A percentile compares a stretch with the other conserved stretches of the same genome.
Conservation (phyloP, 53 echinoderm and acorn worm species). For the Stichopus horrens region DNA sequence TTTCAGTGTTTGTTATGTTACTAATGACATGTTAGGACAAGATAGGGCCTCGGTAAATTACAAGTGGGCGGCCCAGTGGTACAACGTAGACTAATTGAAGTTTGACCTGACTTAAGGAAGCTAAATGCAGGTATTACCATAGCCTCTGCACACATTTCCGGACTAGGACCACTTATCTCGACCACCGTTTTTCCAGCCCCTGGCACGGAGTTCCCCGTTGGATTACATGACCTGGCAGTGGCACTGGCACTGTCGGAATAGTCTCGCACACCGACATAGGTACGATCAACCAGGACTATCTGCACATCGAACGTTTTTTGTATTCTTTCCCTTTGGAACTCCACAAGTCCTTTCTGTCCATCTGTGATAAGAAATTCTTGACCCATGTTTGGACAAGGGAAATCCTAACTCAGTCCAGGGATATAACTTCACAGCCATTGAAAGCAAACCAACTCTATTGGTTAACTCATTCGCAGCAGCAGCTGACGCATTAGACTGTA, state of each 20-base stretch:
- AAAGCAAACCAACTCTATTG: not conserved
- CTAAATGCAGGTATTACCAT: not conserved
- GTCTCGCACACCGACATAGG: not conserved
- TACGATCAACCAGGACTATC: slow-evolving; percentile 30
- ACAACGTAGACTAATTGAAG: too few species aligned
- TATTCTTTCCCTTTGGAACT: slow-evolving; percentile 37
- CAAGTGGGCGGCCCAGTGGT: too few species aligned
- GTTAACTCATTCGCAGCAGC: not conserved
- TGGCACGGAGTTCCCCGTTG: not conserved
- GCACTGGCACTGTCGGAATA: not conserved
- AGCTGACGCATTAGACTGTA: too few species aligned
- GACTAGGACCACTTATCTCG: slow-evolving; percentile 15
- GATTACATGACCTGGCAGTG: not conserved
- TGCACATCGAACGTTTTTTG: slow-evolving; percentile 13
- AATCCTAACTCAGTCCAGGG: not conserved
- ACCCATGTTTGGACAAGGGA: slow-evolving; percentile 11
- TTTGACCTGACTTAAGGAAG: too few species aligned
- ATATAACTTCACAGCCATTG: not conserved
- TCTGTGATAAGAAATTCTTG: slow-evolving; percentile 26
- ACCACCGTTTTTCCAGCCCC: not conserved
- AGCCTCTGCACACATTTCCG: slow-evolving; percentile 11
- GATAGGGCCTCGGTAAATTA: too few species aligned
- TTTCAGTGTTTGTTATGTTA: too few species aligned
- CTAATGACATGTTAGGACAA: too few species aligned
- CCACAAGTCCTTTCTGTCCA: slow-evolving; percentile 21